These are phyloP conservation scores for Spermophilus dauricus DNA, from an alignment of 2,113 vertebrate species.

Conservation along the genomic window DNA sequence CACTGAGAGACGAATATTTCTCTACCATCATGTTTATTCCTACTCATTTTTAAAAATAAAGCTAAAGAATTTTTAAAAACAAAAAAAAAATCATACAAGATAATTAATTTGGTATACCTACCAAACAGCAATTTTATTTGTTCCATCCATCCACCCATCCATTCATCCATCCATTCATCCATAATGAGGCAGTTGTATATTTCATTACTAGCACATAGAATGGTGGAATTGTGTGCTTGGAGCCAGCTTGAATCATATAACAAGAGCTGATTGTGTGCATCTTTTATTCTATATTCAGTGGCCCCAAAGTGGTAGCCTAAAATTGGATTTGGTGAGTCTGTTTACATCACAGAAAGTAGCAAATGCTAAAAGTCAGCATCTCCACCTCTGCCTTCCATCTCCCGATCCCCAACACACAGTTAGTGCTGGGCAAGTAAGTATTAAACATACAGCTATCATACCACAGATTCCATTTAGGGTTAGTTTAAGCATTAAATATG, in stretches of 20 bases:
- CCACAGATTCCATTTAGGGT: not conserved
- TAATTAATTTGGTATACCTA: not conserved
- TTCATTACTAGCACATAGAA: not conserved
- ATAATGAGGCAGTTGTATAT: not conserved
- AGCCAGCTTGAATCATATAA: not conserved
- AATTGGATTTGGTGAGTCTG: not conserved
- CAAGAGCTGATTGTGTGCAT: not conserved
- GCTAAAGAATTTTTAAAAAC: not conserved
- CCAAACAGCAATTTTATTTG: not conserved
- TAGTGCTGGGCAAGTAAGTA: not conserved
- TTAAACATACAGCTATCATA: not conserved
- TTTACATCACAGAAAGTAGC: not conserved
- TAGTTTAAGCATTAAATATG: not conserved
- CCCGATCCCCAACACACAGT: not conserved
- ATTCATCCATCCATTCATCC: not conserved
- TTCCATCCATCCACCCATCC: not conserved
- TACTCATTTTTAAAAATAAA: not conserved
- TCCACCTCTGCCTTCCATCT: accelerated
- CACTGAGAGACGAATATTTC: not conserved
- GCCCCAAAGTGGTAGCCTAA: not conserved
- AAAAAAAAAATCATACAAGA: not conserved
- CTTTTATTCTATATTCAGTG: not conserved
- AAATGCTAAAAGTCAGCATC: not conserved
- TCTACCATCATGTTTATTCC: not conserved
- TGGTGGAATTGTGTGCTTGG: not conserved